Evolutionary conservation across 64 coral and sea anemone species (phyloP), one percentile per base, ranked within the genome.

Genomic region (Pocillopora verrucosa): DNA sequence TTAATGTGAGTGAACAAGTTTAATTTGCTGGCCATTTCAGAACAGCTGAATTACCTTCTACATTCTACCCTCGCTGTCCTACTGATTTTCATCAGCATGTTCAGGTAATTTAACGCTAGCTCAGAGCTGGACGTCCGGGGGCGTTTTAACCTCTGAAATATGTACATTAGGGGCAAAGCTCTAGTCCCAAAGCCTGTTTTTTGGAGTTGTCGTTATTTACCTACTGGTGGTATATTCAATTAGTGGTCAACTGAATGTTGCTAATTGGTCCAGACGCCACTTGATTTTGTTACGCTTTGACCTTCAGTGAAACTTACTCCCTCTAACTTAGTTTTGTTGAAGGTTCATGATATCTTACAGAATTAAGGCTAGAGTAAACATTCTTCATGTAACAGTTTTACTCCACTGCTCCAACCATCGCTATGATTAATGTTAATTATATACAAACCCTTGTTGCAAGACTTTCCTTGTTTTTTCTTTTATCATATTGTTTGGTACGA

Each of bases 71-170:
- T 72, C 36, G 65, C 37, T 37, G 12, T 57, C 34, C 79, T 0
- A 22, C 16, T 22, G 61, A 45, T 65, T 45, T 61, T 61, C 78
- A 35, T 62, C 25, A 82, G 30, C 2, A 19, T 10, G 65, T 56
- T 72, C 36, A 72, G 7, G 64, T 85, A 84, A 68, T 84, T 68
- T 84, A 35, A 67, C 34, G 19, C 80, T 19, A 22, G 41, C 75
- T 51, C 41, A 51, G 41, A 7, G 41, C 3, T 51, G 3, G 41
- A 51, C 41, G 41, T 51, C 19, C 16, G 7, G 75, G 41, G 75
- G 75, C 37, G 36, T 57, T 20, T 57, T 77, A 56, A 77, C 36
- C 45, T 56, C 45, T 56, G 10, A 56, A 56, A 15, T 77, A 58
- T 77, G 37, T 56, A 17, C 56, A 51, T 17, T 20, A 19, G 19